Evolutionary conservation across 1,140 invertebrate genomes (phyloP).

Genomic region (Lucilia cuprina): DNA sequence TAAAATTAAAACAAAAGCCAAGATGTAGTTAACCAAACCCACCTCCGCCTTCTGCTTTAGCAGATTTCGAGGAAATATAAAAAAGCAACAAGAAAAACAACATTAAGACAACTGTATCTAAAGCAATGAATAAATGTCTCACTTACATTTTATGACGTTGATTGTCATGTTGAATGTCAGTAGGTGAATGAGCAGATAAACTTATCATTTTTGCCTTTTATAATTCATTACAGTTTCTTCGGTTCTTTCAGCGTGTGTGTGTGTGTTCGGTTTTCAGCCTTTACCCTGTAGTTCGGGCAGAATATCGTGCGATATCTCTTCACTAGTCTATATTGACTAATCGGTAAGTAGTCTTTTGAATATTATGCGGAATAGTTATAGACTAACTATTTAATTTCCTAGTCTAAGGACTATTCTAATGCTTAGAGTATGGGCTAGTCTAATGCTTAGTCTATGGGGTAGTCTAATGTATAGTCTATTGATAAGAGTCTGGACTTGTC

Average conservation of each 20-base stretch:
- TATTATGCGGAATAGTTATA: too few species aligned
- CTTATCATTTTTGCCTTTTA: constrained; percentile 17
- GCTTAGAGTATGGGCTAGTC: too few species aligned
- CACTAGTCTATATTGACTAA: too few species aligned
- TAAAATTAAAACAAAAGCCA: background rate
- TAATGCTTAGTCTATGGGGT: too few species aligned
- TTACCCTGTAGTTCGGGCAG: too few species aligned
- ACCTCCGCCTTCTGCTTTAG: background rate
- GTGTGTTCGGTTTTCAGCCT: too few species aligned
- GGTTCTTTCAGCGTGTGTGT: background rate
- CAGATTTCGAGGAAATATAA: background rate
- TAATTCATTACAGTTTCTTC: background rate
- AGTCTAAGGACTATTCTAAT: too few species aligned
- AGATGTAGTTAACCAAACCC: background rate
- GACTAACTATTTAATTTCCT: too few species aligned
- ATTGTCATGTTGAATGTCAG: constrained; percentile 31
- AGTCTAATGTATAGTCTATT: too few species aligned
- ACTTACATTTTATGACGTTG: constrained; percentile 23
- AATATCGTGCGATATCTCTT: too few species aligned
- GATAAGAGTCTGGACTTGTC: too few species aligned
- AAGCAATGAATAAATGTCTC: background rate
- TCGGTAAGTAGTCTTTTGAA: too few species aligned
- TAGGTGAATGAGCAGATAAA: constrained; percentile 28
- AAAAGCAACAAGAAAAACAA: background rate
- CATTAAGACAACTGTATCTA: background rate